A percentile compares a stretch with the other conserved stretches of the same genome.
Evolutionary conservation across 2,888 invertebrate genomes (phyloP).

Genomic region (Tetheella fluctuosa): DNA sequence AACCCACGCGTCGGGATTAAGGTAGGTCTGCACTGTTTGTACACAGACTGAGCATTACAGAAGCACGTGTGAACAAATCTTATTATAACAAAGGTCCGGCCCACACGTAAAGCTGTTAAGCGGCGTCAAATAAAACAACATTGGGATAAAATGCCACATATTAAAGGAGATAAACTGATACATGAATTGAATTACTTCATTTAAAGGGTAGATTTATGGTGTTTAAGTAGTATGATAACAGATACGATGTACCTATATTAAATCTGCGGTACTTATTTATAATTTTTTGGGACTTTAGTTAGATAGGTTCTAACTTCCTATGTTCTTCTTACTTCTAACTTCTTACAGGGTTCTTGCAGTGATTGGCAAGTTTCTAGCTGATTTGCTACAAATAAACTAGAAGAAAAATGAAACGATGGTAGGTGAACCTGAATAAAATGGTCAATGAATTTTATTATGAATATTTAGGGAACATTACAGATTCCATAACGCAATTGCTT

Average conservation of each 20-base stretch:
- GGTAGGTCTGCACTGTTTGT: conserved; percentile 1
- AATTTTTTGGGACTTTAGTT: too few species aligned
- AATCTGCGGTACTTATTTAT: too few species aligned
- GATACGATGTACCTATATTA: too few species aligned
- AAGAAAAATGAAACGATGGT: background rate
- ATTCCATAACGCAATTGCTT: conserved; percentile 2
- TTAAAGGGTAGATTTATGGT: background rate
- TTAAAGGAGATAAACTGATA: background rate
- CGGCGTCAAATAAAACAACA: conserved; percentile 3
- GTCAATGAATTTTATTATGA: background rate
- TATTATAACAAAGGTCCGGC: background rate
- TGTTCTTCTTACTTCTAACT: too few species aligned
- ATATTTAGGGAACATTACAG: background rate
- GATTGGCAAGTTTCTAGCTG: background rate
- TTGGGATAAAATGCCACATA: conserved; percentile 6
- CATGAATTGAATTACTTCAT: background rate
- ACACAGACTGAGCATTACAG: background rate
- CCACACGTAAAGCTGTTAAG: background rate
- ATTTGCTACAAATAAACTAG: background rate
- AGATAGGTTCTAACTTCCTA: too few species aligned
- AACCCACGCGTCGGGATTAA: conserved; percentile 2
- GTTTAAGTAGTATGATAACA: background rate
- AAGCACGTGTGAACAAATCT: conserved; percentile 1
- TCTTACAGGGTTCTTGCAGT: too few species aligned
- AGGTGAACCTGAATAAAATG: too few species aligned